Evolutionary conservation across 1,140 invertebrate genomes (phyloP).

Genomic region (Drosophila ohnishii): DNA sequence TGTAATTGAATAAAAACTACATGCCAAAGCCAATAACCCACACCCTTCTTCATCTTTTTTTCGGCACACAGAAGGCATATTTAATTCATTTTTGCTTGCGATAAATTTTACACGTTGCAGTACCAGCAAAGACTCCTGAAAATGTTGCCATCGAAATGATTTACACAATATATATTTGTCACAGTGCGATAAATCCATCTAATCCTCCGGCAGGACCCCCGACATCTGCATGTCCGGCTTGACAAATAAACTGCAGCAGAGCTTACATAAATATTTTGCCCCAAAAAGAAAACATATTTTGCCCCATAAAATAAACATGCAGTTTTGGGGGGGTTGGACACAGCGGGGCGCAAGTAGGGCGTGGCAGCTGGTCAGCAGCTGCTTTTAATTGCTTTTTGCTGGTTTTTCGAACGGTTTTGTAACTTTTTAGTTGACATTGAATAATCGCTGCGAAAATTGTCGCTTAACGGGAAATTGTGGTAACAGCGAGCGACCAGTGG

Average conservation of each 20-base stretch:
- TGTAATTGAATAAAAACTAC: not conserved
- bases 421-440: slow-evolving; percentile 57
- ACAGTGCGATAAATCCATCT: slow-evolving; percentile 70
- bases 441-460: slow-evolving; percentile 75
- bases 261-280: slow-evolving; percentile 69
- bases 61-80: slow-evolving; percentile 16
- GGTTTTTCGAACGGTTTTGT: slow-evolving; percentile 39
- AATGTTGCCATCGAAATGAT: slow-evolving; percentile 32
- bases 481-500: slow-evolving; percentile 18
- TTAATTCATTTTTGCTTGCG: slow-evolving; percentile 23
- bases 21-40: slow-evolving; percentile 9
- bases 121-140: not conserved
- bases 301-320: slow-evolving; percentile 47
- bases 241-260: slow-evolving; percentile 70
- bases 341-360: not conserved
- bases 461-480: slow-evolving; percentile 71
- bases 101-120: slow-evolving; percentile 28
- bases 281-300: slow-evolving; percentile 58
- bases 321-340: not conserved
- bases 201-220: slow-evolving; percentile 48
- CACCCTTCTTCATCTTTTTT: not conserved
- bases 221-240: slow-evolving; percentile 63
- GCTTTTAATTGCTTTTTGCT: slow-evolving; percentile 62
- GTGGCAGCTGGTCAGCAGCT: slow-evolving; percentile 45
- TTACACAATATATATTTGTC: slow-evolving; percentile 60